These are phyloP conservation scores for Pseudorhiza aurosa DNA, from an alignment of 30 jellyfish, hydroid and myxozoan genomes.

Conservation along the genomic window DNA sequence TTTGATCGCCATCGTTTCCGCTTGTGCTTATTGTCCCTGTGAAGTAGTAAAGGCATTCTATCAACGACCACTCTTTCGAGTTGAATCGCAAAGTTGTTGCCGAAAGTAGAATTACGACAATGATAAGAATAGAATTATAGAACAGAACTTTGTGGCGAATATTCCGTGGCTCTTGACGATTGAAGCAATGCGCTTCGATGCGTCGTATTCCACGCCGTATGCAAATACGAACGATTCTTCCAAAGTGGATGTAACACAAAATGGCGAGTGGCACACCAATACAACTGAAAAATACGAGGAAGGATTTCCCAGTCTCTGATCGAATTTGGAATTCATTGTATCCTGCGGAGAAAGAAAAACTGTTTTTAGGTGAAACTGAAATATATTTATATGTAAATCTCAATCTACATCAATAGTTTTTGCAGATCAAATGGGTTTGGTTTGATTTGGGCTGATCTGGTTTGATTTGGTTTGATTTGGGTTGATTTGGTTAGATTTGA, in stretches of 20 bases:
- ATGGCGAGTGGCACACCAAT: constrained; percentile 60
- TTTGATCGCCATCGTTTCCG: constrained; percentile 38
- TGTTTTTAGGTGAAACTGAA: too few species aligned
- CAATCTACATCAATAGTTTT: too few species aligned
- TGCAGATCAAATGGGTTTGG: background rate
- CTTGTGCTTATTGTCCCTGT: constrained; percentile 45
- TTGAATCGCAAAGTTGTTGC: background rate
- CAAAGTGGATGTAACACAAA: constrained; percentile 63
- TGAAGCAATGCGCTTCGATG: constrained; percentile 63
- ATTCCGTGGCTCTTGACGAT: constrained; percentile 62
- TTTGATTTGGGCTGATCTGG: background rate
- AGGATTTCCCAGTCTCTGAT: constrained; percentile 46
- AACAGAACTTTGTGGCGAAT: constrained; percentile 58
- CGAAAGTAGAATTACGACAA: background rate
- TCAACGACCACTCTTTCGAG: constrained; percentile 14
- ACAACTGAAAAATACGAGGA: constrained; percentile 18
- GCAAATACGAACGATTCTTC: constrained; percentile 37
- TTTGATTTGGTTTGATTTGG: background rate
- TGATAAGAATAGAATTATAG: constrained; percentile 17
- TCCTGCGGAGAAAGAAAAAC: constrained; percentile 8
- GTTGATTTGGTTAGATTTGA: background rate
- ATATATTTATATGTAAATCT: background rate
- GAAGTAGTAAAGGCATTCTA: constrained; percentile 39
- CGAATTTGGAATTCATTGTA: constrained; percentile 38
- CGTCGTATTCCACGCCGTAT: constrained; percentile 31